Evolutionary conservation across 53 echinoderm and acorn worm species (phyloP), one percentile per base, ranked within the genome.

Genomic region (Hippasteria phrygiana): DNA sequence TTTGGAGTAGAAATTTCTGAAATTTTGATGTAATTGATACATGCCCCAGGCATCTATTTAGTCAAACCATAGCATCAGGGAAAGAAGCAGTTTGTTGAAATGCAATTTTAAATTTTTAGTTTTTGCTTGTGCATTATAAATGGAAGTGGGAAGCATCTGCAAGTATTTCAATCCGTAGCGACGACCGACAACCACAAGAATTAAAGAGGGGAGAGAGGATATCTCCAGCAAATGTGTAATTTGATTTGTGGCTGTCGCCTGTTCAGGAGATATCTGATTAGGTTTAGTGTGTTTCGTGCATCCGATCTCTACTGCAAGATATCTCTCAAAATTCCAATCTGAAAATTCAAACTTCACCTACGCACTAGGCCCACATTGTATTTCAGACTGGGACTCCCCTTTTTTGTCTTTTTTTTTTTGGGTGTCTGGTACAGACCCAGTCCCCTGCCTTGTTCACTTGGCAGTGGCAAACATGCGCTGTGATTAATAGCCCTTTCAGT

Each of bases 401-500:
- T 59, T n/a, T 77, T 77, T 16, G 0, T 34, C 5, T 51, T 77
- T 53, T 53, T 20, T 43, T 31, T 14, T 36, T 34, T 29, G 22
- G 41, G n/a, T 42, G 35, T 16, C 31, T 67, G 7, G 67, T 5
- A 9, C 1, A 2, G 4, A 7, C 51, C 75, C 48, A 1, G 59
- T 1, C 0, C 48, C 22, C 16, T 64, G 50, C 34, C 70, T 51
- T 69, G 48, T 17, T 37, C 38, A 37, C 53, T 36, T 47, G 17
- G 75, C 75, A 48, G 50, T 83, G 18, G 20, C 84, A 83, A 38
- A 67, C 66, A 48, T 29, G 63, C 1, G 51, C 70, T 51, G 42
- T 85, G 85, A 85, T 85, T 70, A 71, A 85, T 85, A 43, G 50
- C 71, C 70, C 71, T 43, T 73, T 43, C 66, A 38, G 43, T 62